These are phyloP conservation scores for Drosophila rhopaloa DNA, from an alignment of 1,140 invertebrate species.

Conservation along the genomic window DNA sequence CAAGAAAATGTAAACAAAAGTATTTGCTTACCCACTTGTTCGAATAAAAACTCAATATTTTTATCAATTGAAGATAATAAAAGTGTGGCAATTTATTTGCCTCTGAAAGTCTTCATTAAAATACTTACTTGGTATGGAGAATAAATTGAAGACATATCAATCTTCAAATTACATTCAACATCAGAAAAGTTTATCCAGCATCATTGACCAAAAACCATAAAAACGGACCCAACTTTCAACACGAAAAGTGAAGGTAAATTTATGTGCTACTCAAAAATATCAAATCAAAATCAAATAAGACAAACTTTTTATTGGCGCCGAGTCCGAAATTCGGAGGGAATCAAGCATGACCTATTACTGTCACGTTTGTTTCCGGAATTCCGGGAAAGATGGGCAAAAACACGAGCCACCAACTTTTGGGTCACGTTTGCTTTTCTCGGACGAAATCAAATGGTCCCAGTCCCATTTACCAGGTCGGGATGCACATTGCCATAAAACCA, in stretches of 20 bases:
- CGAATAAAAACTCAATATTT: neutral
- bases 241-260: constrained; percentile 46
- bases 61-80: constrained; percentile 25
- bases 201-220: constrained; percentile 45
- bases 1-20: too few species aligned
- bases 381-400: constrained; percentile 45
- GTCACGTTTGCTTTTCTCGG: constrained; percentile 69
- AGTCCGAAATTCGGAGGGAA: constrained; percentile 43
- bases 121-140: neutral
- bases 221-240: constrained; percentile 44
- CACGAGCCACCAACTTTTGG: constrained; percentile 66
- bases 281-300: constrained; percentile 76
- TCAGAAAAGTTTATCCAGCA: constrained; percentile 13
- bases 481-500: constrained; percentile 23
- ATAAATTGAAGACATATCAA: constrained; percentile 8
- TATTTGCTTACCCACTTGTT: too few species aligned
- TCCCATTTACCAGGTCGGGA: constrained; percentile 25
- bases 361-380: constrained; percentile 59
- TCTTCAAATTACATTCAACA: neutral
- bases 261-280: constrained; percentile 63
- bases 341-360: constrained; percentile 75
- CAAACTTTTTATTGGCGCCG: constrained; percentile 49
- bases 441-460: constrained; percentile 37
- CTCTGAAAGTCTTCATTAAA: constrained; percentile 7
- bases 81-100: neutral